phyloP scores from a whole-genome alignment of 2,113 vertebrate genomes.

The Notothenia coriiceps region DNA sequence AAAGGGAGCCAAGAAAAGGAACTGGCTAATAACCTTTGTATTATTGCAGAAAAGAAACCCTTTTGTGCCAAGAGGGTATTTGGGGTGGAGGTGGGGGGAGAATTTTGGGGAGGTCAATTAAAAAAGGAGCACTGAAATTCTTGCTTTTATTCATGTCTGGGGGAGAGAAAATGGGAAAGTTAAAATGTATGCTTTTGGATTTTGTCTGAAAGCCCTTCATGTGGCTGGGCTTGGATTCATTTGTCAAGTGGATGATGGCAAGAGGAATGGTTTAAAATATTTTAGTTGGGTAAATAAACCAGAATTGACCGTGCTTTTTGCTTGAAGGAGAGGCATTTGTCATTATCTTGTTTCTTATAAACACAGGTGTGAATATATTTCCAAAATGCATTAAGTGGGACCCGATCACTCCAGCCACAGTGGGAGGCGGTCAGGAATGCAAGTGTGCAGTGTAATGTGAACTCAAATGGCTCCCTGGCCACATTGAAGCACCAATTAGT shows the following conservation, averaged over 20 bases:
- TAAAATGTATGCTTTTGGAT: conserved; percentile 74
- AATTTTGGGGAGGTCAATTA: conserved; percentile 89
- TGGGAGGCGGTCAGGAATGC: conserved; percentile 53
- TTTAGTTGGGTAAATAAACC: conserved; percentile 47
- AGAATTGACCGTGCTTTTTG: conserved; percentile 7
- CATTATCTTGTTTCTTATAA: conserved; percentile 19
- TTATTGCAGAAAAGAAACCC: conserved; percentile 83
- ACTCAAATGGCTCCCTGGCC: conserved; percentile 44
- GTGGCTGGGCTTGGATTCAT: conserved; percentile 47
- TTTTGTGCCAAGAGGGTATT: conserved; percentile 86
- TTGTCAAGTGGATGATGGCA: conserved; percentile 57
- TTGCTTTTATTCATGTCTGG: conserved; percentile 69
- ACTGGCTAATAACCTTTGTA: conserved; percentile 91
- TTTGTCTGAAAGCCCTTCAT: conserved; percentile 60
- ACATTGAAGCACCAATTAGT: conserved; percentile 64
- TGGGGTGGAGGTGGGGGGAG: conserved; percentile 57
- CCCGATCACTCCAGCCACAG: conserved; percentile 29
- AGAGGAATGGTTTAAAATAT: conserved; percentile 38
- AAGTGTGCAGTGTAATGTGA: conserved; percentile 58
- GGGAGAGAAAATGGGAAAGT: conserved; percentile 59
- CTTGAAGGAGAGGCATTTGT: background rate
- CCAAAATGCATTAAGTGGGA: background rate
- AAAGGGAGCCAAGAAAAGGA: conserved; percentile 83
- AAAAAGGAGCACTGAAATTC: conserved; percentile 83
- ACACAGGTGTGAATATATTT: conserved; percentile 43